Percentiles rank a stretch among this genome's conserved stretches.
Evolutionary conservation across 2,113 vertebrate genomes (phyloP).

Genomic region (Alces alces): DNA sequence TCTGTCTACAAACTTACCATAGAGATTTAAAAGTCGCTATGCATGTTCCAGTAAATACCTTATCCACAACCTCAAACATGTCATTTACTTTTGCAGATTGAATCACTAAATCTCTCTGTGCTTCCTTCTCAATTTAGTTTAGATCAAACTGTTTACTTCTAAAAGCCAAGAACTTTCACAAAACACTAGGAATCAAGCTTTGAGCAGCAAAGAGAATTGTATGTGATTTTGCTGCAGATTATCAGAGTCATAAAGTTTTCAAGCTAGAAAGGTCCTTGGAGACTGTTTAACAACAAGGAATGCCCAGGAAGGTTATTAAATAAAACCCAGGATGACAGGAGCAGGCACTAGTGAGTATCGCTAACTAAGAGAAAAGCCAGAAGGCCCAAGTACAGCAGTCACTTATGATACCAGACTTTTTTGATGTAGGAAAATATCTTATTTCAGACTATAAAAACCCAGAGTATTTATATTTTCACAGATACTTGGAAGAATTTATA

Average conservation of each 20-base stretch:
- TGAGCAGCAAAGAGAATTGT: background rate
- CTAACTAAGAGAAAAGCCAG: background rate
- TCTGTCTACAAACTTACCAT: background rate
- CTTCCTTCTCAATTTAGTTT: constrained; percentile 17
- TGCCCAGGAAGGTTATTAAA: background rate
- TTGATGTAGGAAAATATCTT: background rate
- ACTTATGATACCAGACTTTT: background rate
- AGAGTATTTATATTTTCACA: background rate
- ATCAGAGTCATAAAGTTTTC: background rate
- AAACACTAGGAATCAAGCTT: background rate
- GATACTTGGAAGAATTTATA: background rate
- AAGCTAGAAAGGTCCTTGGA: background rate
- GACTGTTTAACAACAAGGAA: background rate
- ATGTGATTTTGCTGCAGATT: background rate
- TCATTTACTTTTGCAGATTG: constrained; percentile 8
- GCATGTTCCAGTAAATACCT: background rate
- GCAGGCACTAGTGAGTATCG: background rate
- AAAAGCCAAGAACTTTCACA: constrained; percentile 30
- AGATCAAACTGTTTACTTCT: constrained; percentile 43
- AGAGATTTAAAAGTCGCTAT: background rate
- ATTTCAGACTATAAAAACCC: background rate
- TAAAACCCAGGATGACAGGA: background rate
- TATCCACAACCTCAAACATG: background rate
- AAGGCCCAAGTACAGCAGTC: background rate
- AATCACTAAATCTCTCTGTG: background rate